phyloP scores from a whole-genome alignment of 2,113 vertebrate genomes.

The Sturnus vulgaris region DNA sequence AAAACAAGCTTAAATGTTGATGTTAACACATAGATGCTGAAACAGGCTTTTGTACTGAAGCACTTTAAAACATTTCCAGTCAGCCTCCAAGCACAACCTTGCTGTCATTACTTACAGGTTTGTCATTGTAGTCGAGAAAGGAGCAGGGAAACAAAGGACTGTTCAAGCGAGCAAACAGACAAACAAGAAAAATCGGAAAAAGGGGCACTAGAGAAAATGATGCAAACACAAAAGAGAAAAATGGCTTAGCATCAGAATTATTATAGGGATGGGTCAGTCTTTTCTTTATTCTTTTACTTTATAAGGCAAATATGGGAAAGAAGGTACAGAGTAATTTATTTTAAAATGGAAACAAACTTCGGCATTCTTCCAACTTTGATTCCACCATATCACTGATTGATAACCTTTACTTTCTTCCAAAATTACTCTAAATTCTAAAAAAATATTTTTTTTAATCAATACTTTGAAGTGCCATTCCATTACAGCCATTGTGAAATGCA shows the following conservation, averaged over 20 bases:
- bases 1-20: background rate
- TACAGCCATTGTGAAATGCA: background rate
- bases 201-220: background rate
- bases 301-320: background rate
- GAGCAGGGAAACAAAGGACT: background rate
- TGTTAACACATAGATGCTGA: background rate
- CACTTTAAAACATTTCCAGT: background rate
- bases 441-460: background rate
- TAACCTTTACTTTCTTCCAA: background rate
- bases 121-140: background rate
- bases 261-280: background rate
- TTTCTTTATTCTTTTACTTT: background rate
- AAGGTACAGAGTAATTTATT: background rate
- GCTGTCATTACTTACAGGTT: background rate
- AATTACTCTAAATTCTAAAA: background rate
- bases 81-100: background rate
- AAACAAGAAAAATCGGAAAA: background rate
- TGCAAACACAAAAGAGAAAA: background rate
- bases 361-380: background rate
- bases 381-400: background rate
- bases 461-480: background rate
- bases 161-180: background rate
- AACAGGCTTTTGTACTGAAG: background rate
- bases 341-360: background rate
- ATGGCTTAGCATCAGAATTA: background rate